These are phyloP conservation scores for Magallana nippona DNA, from an alignment of 2,888 invertebrate genomes.

Conservation along the genomic window DNA sequence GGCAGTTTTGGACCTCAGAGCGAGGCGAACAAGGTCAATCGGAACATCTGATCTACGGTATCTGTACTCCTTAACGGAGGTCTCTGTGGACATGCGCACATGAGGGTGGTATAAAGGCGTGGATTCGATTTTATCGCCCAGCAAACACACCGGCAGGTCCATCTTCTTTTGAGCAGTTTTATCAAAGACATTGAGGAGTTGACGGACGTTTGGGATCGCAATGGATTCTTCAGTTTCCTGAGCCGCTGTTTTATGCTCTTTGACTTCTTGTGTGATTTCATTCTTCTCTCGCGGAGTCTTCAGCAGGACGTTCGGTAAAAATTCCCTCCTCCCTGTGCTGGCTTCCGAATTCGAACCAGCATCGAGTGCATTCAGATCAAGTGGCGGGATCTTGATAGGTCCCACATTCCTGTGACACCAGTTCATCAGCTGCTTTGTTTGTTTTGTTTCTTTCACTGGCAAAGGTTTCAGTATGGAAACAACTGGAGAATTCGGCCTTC, in stretches of 20 bases:
- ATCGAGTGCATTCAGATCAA: slow-evolving; percentile 5
- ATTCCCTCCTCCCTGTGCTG: not conserved
- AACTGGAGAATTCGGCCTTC: not conserved
- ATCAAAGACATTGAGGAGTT: not conserved
- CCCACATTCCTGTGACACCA: slow-evolving; percentile 31
- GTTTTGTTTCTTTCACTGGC: slow-evolving; percentile 5
- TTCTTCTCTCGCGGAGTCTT: not conserved
- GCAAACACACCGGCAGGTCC: not conserved
- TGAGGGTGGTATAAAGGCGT: not conserved
- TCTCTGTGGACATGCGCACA: not conserved
- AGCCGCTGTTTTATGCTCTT: not conserved
- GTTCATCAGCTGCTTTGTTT: not conserved
- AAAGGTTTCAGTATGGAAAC: slow-evolving; percentile 31
- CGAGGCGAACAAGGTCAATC: slow-evolving; percentile 23
- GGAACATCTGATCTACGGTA: not conserved
- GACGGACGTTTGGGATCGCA: not conserved
- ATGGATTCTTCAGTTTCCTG: not conserved
- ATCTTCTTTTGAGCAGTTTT: not conserved
- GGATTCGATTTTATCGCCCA: slow-evolving; percentile 11
- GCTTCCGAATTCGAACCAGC: not conserved
- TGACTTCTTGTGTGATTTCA: not conserved
- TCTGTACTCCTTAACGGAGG: not conserved
- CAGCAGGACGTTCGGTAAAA: not conserved
- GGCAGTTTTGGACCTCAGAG: slow-evolving; percentile 7
- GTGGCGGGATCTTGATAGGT: slow-evolving; percentile 26